These are phyloP conservation scores for Brachionus manjavacas DNA, from an alignment of 1,140 invertebrate species.

Conservation along the genomic window DNA sequence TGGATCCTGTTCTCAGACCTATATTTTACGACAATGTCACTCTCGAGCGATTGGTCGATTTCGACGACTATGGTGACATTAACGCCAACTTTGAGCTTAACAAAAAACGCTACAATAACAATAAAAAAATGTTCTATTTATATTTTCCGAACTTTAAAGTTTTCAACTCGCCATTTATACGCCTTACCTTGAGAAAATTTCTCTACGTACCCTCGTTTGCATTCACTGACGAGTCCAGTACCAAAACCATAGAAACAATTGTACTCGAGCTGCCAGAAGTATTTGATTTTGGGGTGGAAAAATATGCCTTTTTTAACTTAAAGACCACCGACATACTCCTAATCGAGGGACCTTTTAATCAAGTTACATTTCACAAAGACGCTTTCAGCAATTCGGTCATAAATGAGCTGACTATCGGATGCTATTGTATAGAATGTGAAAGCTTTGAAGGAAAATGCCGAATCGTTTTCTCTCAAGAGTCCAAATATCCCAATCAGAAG, in stretches of 20 bases:
- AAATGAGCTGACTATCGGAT: conserved; percentile 24
- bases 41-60: not conserved
- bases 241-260: not conserved
- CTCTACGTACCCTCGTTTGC: not conserved
- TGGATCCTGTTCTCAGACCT: not conserved
- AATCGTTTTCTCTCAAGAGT: not conserved
- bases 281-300: conserved; percentile 20
- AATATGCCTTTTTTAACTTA: conserved; percentile 19
- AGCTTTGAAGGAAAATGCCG: conserved; percentile 13
- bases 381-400: not conserved
- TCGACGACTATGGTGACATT: not conserved
- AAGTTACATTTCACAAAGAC: conserved; percentile 1
- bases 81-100: conserved; percentile 28
- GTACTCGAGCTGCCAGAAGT: not conserved
- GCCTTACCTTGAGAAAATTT: not conserved
- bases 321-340: not conserved
- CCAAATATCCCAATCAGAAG: not conserved
- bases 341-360: conserved; percentile 35
- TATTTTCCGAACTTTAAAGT: conserved; percentile 35
- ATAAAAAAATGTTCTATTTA: conserved; percentile 1
- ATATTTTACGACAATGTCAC: conserved; percentile 24
- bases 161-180: not conserved
- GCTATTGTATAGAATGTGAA: conserved; percentile 38
- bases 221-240: not conserved
- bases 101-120: not conserved